Evolutionary conservation across 2,797 vertebrate species (phyloP).

Genomic region (Girardinus metallicus): DNA sequence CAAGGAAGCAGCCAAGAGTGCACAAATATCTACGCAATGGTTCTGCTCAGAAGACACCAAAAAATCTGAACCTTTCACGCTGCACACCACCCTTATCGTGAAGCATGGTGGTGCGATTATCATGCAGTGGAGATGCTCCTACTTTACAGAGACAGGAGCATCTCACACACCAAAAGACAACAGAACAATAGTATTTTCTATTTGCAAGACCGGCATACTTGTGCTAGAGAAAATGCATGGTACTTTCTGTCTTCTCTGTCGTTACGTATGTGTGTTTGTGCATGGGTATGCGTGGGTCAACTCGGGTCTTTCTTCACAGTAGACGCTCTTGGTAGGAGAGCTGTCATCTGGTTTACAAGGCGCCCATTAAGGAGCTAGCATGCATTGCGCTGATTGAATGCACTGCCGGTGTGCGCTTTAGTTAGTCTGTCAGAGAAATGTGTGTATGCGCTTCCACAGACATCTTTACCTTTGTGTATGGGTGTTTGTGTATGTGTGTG

Average conservation of each 20-base stretch:
- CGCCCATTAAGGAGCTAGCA: conserved; percentile 84
- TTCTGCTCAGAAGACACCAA: neutral
- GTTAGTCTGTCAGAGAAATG: conserved; percentile 26
- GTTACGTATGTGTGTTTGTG: conserved; percentile 30
- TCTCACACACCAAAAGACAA: neutral
- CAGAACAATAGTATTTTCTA: conserved; percentile 10
- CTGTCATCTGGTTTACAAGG: conserved; percentile 81
- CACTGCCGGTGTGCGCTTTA: conserved; percentile 45
- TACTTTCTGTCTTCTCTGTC: conserved; percentile 22
- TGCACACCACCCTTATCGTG: too few relatives aligned
- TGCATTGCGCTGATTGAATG: conserved; percentile 83
- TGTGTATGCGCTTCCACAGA: conserved; percentile 16
- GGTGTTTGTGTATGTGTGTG: neutral
- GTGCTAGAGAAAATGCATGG: conserved; percentile 3
- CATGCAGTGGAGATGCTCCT: neutral
- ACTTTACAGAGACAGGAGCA: neutral
- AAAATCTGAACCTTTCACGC: neutral
- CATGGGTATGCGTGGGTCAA: conserved; percentile 22
- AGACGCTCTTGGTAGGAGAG: conserved; percentile 68
- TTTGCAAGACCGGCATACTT: conserved; percentile 15
- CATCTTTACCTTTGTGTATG: conserved; percentile 9
- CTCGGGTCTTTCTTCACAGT: conserved; percentile 71
- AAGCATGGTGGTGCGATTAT: neutral
- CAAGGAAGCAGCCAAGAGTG: neutral
- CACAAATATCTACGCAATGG: neutral